phyloP scores from a whole-genome alignment of 2,888 invertebrate genomes.

The Eupelmus urozonus region DNA sequence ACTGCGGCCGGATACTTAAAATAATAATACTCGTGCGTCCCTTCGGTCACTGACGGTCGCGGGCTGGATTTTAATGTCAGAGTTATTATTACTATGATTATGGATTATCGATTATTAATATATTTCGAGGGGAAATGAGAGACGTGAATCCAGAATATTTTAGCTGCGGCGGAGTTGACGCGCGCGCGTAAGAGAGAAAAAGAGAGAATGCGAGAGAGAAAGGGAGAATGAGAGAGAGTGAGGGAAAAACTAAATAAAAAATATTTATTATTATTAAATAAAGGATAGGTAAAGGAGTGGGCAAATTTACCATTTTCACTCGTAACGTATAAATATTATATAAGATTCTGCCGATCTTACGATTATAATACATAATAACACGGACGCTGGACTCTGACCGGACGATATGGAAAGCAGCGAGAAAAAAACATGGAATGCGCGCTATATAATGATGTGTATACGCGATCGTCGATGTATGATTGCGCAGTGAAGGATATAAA shows the following conservation, averaged over 20 bases:
- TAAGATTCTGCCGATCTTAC: constrained; percentile 55
- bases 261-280: constrained; percentile 11
- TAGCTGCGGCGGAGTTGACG: too few species aligned
- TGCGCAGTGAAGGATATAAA: neutral
- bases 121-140: too few species aligned
- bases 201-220: too few species aligned
- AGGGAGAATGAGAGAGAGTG: too few species aligned
- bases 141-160: too few species aligned
- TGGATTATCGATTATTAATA: too few species aligned
- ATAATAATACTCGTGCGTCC: neutral
- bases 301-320: constrained; percentile 29
- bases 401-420: too few species aligned
- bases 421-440: too few species aligned
- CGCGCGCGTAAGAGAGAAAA: too few species aligned
- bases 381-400: too few species aligned
- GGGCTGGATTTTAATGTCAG: constrained; percentile 39
- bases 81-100: constrained; percentile 34
- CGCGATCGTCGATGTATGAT: constrained; percentile 60
- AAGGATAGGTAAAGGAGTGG: constrained; percentile 15
- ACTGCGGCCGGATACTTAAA: too few species aligned
- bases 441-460: too few species aligned
- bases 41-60: neutral
- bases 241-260: constrained; percentile 1
- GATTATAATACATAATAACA: constrained; percentile 29
- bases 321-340: constrained; percentile 43